Conservation (phyloP, 1,140 invertebrate genomes). For the Globodera rostochiensis region DNA sequence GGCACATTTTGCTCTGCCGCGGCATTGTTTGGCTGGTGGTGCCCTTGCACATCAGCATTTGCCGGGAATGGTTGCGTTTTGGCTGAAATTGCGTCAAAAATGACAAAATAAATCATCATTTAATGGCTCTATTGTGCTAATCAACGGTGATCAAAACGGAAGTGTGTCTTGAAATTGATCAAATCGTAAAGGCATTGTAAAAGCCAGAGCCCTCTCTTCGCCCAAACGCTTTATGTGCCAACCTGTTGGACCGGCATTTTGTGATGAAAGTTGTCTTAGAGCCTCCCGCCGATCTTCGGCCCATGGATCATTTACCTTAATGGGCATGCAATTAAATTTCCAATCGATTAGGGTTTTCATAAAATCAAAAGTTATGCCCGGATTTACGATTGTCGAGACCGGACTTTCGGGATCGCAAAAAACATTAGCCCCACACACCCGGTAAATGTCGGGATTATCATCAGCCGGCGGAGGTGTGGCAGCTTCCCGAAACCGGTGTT, state of each 20-base stretch:
- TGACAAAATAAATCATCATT: neutral
- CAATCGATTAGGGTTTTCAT: slow-evolving; percentile 21
- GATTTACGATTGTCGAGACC: no score
- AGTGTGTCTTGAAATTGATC: neutral
- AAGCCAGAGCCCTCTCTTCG: neutral
- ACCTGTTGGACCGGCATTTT: slow-evolving; percentile 25
- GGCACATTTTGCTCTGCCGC: neutral
- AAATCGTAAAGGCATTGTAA: neutral
- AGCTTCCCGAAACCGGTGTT: slow-evolving; percentile 9
- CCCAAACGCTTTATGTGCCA: neutral
- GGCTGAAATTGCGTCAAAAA: neutral
- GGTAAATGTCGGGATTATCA: neutral
- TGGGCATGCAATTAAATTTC: neutral
- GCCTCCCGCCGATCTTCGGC: slow-evolving; percentile 57
- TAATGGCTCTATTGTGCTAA: neutral
- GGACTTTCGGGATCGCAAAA: no score
- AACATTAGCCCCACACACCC: neutral
- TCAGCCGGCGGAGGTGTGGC: neutral
- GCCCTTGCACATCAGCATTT: neutral
- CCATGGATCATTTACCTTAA: slow-evolving; percentile 50
- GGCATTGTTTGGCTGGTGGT: neutral
- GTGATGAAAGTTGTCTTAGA: slow-evolving; percentile 54
- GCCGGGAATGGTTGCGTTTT: neutral
- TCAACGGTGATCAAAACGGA: neutral
- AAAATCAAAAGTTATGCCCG: neutral